Percentiles rank a stretch among this genome's conserved stretches.
These are phyloP conservation scores for Siniperca undulata DNA, from an alignment of 2,797 vertebrate species.

Conservation along the genomic window DNA sequence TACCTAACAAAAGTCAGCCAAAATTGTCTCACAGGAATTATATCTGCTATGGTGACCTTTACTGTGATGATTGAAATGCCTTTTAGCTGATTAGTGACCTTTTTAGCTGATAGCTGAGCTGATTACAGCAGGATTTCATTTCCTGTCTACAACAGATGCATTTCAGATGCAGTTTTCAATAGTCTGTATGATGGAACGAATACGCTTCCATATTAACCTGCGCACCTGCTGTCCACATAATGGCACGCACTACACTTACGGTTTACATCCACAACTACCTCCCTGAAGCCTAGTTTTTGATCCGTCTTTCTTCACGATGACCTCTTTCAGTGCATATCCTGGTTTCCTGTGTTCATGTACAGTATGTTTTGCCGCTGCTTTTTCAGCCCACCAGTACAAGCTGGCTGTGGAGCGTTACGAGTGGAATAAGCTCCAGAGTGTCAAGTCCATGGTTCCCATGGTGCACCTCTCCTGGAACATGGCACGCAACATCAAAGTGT, in stretches of 20 bases:
- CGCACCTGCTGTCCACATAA: neutral
- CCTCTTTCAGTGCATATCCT: neutral
- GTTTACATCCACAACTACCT: neutral
- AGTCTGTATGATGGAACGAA: neutral
- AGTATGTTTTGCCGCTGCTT: neutral
- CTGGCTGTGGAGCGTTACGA: slow-evolving; percentile 97
- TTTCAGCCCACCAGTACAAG: slow-evolving; percentile 95
- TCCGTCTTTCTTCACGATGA: too few species aligned
- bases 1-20: too few species aligned
- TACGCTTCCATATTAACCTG: neutral
- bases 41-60: slow-evolving; percentile 44
- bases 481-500: slow-evolving; percentile 99
- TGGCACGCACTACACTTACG: neutral
- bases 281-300: neutral
- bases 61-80: slow-evolving; percentile 15
- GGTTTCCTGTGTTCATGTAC: neutral
- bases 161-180: neutral
- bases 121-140: slow-evolving; percentile 28
- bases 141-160: neutral
- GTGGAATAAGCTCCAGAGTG: slow-evolving; percentile 98
- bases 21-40: neutral
- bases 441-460: slow-evolving; percentile 99
- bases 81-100: slow-evolving; percentile 60
- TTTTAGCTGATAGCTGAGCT: slow-evolving; percentile 46
- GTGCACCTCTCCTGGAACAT: slow-evolving; percentile 99